Conservation (phyloP, 2,113 vertebrate genomes). For the Sphyrna mokarran region DNA sequence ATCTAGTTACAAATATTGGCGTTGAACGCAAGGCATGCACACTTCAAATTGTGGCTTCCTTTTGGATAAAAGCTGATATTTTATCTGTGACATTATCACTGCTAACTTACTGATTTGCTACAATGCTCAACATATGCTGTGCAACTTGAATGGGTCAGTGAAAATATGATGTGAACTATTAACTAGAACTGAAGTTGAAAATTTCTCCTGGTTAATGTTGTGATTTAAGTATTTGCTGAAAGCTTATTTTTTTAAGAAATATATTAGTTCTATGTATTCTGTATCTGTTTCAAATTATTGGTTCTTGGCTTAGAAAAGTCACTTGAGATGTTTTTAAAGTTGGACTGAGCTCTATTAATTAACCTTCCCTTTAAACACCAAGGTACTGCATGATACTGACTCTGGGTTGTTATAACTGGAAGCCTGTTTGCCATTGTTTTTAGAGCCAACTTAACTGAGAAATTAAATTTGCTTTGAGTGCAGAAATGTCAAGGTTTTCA, state of each 20-base stretch:
- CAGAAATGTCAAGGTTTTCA: neutral
- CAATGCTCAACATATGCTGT: neutral
- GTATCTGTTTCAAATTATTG: neutral
- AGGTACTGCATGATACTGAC: neutral
- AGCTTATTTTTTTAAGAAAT: no score
- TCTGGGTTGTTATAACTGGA: neutral
- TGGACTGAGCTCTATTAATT: neutral
- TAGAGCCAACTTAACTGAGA: neutral
- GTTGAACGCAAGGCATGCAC: neutral
- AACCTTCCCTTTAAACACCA: neutral
- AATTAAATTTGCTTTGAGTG: neutral
- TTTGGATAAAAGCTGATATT: neutral
- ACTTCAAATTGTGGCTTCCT: neutral
- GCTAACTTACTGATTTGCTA: neutral
- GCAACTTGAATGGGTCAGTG: no score
- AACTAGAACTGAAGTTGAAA: no score
- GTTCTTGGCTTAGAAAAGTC: neutral
- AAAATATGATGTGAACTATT: no score
- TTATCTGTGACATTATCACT: neutral
- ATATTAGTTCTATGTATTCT: no score
- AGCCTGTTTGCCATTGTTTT: neutral
- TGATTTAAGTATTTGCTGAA: no score
- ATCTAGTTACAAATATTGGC: neutral
- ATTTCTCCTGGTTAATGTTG: no score
- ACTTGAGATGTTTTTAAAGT: neutral